These are phyloP conservation scores for Conus canariensis DNA, from an alignment of 2,888 invertebrate species.

Conservation along the genomic window DNA sequence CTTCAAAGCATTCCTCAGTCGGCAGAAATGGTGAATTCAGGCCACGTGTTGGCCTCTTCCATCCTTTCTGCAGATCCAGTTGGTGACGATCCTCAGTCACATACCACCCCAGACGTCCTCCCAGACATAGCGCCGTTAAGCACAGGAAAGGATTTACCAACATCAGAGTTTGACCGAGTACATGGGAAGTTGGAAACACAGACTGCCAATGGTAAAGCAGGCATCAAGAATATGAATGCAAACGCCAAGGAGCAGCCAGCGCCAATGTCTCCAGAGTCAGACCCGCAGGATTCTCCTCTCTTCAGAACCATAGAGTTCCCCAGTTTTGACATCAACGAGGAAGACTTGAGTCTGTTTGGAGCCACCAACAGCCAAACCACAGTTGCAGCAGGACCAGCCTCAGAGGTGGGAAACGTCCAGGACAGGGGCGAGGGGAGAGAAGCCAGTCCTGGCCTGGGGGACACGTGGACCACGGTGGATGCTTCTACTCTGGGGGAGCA, in stretches of 20 bases:
- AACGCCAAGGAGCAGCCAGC: background rate
- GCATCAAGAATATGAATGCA: background rate
- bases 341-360: conserved; percentile 37
- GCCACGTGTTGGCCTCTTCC: too few species aligned
- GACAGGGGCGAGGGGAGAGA: conserved; percentile 1
- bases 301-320: conserved; percentile 25
- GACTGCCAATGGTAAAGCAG: background rate
- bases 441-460: conserved; percentile 39
- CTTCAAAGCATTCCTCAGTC: conserved; percentile 18
- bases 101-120: background rate
- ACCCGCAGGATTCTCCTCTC: background rate
- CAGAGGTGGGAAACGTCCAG: background rate
- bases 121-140: background rate
- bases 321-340: conserved; percentile 30
- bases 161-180: background rate
- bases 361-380: background rate
- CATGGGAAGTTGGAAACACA: background rate
- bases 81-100: background rate
- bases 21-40: background rate
- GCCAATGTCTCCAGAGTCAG: background rate
- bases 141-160: background rate
- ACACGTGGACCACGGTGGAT: conserved; percentile 55
- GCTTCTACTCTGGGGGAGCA: conserved; percentile 40
- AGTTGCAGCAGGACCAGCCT: background rate
- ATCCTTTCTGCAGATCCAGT: too few species aligned